Conservation (phyloP, 1,140 invertebrate genomes). For the Brachionus rubens region DNA sequence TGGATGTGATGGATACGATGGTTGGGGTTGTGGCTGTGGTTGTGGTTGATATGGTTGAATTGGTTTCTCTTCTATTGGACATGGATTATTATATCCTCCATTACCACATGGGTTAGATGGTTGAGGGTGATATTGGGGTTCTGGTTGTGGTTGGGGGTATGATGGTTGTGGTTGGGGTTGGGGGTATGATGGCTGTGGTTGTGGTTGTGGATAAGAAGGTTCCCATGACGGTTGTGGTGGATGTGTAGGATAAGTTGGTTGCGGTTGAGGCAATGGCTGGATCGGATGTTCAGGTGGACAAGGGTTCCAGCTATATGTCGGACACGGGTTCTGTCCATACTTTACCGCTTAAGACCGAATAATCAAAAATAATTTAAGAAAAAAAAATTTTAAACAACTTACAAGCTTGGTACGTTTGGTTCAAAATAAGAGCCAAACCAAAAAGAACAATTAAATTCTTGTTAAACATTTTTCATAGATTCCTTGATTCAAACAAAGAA, state of each 20-base stretch:
- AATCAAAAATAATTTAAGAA: background rate
- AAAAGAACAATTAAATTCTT: background rate
- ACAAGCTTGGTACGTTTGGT: conserved; percentile 14
- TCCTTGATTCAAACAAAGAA: background rate
- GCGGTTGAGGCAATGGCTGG: background rate
- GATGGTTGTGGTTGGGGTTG: background rate
- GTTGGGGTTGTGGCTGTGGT: background rate
- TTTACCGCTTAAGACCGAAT: background rate
- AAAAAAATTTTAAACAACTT: background rate
- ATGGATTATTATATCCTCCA: no score
- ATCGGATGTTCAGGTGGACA: conserved; percentile 9
- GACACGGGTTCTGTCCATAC: conserved; percentile 11
- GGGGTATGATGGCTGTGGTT: background rate
- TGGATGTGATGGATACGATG: background rate
- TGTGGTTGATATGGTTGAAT: background rate
- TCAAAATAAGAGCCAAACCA: background rate
- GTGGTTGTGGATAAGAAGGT: background rate
- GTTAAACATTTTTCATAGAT: background rate
- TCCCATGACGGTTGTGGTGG: no score
- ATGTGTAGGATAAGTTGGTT: no score
- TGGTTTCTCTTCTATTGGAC: no score
- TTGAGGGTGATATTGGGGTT: background rate
- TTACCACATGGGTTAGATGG: background rate
- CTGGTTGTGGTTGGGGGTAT: background rate
- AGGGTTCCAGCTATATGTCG: background rate